Base-by-base conservation (phyloP, 2,113 vertebrate species). In the Guaruba guarouba region DNA sequence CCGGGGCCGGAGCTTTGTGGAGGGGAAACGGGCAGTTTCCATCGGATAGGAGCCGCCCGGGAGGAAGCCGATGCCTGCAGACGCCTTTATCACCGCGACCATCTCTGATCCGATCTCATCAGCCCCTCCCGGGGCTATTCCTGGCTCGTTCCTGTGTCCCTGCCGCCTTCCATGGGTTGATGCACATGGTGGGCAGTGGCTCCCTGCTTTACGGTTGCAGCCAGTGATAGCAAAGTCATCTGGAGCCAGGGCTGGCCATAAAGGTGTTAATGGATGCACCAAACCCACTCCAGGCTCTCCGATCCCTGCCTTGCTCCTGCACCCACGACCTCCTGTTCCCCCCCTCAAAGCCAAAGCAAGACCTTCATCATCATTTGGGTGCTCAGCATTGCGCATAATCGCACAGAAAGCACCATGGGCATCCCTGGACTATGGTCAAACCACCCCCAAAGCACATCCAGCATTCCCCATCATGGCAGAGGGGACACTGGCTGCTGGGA, bases 381-480 rank as follows among this genome's bases (percentile, higher is more conserved):
- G 3, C 59, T 70, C 75, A 3, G 0, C 0, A 2, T 23, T 1
- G 27, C 0, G 18, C 7, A 62, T 13, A n/a, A 15, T 1, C n/a
- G 35, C 6, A 3, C 29, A 5, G 49, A 15, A 27, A 22, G 49
- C 33, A 23, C 22, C 8, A 6, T 2, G 1, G 3, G 29, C 22
- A 6, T 0, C 41, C 44, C 39, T 1, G 6, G 7, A 3, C 9
- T 17, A 0, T 3, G 22, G 29, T 10, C 1, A 0, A 54, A 2
- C 4, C 11, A 35, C 10, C 7, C 41, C 17, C 0, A 2, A 7
- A 51, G 10, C 0, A 3, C 7, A 1, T 12, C 46, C 59, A 31
- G 20, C 1, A 0, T 6, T 4, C 29, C 59, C 43, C 5, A 0
- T 0, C 2, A 6, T 0, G 16, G 22, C 8, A 17, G 17, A 10